Conservation (phyloP, 2,797 vertebrate genomes). For the Diglossa cyanea region DNA sequence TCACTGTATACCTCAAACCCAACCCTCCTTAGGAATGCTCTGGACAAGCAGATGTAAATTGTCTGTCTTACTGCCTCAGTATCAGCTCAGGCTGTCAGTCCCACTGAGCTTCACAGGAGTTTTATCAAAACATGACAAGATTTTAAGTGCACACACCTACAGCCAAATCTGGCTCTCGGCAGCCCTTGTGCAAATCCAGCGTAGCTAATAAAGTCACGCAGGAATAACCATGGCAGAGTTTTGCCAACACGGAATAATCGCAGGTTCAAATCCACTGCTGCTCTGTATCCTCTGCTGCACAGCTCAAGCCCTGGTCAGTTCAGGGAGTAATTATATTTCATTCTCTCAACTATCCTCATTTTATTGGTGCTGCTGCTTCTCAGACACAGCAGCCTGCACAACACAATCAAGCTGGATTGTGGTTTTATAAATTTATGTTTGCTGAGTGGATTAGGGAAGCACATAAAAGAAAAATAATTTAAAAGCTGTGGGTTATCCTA, state of each 20-base stretch:
- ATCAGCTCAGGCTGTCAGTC: background rate
- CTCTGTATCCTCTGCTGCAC: background rate
- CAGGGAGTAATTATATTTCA: background rate
- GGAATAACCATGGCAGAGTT: background rate
- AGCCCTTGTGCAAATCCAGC: background rate
- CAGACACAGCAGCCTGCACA: background rate
- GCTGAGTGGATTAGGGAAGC: background rate
- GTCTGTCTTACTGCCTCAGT: background rate
- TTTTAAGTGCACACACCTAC: background rate
- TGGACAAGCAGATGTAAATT: background rate
- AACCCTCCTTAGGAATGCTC: background rate
- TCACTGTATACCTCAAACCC: background rate
- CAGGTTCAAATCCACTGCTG: accelerated
- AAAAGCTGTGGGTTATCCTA: background rate
- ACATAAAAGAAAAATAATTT: background rate
- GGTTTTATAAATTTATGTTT: background rate
- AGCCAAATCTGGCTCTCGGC: background rate
- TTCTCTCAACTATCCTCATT: background rate
- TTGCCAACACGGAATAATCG: background rate
- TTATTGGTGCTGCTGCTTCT: background rate
- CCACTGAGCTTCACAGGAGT: background rate
- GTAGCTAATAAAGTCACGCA: background rate
- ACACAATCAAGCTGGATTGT: background rate
- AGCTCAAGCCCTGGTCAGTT: background rate
- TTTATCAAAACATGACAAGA: background rate